Evolutionary conservation across 2,113 vertebrate genomes (phyloP).

Genomic region (Myotis yumanensis): DNA sequence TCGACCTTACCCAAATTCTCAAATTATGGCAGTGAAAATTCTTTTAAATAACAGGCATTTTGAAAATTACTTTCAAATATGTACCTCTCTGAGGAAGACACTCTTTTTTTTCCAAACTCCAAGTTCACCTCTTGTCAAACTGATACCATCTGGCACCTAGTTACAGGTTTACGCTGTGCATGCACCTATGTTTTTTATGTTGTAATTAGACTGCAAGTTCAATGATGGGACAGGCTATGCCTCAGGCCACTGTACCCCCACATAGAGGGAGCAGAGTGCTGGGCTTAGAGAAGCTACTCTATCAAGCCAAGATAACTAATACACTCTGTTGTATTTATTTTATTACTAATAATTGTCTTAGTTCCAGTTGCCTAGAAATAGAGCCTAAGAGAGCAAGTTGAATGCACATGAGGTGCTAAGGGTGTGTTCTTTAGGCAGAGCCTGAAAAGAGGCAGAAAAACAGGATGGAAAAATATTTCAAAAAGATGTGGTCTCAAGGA

Average conservation of each 20-base stretch:
- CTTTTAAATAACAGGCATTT: slow-evolving; percentile 8
- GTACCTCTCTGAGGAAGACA: not conserved
- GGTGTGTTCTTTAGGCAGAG: not conserved
- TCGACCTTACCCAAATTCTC: not conserved
- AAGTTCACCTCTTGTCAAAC: not conserved
- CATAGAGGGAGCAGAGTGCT: not conserved
- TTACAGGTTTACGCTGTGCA: not conserved
- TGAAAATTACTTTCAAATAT: not conserved
- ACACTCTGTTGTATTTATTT: not conserved
- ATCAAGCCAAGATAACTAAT: not conserved
- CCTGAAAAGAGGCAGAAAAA: not conserved
- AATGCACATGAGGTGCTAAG: not conserved
- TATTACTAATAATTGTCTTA: not conserved
- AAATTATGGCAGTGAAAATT: not conserved
- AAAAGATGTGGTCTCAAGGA: not conserved
- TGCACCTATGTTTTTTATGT: not conserved
- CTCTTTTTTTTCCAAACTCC: not conserved
- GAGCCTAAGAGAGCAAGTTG: not conserved
- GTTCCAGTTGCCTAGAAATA: not conserved
- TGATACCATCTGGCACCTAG: not conserved
- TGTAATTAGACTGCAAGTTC: not conserved
- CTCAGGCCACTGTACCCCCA: not conserved
- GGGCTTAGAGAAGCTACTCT: not conserved
- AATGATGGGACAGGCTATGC: not conserved
- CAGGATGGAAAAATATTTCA: not conserved